phyloP scores from a whole-genome alignment of 2,797 vertebrate genomes.

The Lagothrix lagotricha region DNA sequence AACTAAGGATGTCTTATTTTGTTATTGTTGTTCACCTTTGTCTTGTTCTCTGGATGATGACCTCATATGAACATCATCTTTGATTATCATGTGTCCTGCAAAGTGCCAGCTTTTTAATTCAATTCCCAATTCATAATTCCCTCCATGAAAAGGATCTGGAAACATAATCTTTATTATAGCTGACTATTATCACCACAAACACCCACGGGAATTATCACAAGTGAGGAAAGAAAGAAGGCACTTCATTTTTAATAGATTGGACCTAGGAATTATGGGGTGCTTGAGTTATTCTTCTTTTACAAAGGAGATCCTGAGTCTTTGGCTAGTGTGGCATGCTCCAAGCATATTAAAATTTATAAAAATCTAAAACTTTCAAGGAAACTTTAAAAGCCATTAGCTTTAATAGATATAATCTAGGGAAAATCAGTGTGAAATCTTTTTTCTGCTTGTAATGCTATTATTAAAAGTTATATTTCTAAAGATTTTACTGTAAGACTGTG shows the following conservation, averaged over 20 bases:
- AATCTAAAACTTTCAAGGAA: not conserved
- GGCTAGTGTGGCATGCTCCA: not conserved
- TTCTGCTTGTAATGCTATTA: not conserved
- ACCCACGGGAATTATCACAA: not conserved
- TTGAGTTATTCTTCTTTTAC: not conserved
- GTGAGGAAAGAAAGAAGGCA: not conserved
- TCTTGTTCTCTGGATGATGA: not conserved
- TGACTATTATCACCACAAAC: not conserved
- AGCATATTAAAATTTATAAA: not conserved
- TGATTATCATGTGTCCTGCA: not conserved
- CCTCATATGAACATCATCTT: not conserved
- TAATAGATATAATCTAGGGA: not conserved
- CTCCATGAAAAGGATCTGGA: not conserved
- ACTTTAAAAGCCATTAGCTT: not conserved
- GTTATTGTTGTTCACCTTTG: not conserved
- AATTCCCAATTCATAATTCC: not conserved
- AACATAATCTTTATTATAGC: not conserved
- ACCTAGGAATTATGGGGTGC: not conserved
- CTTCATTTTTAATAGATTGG: not conserved
- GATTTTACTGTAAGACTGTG: not conserved
- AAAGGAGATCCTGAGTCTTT: not conserved
- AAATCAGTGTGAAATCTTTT: not conserved
- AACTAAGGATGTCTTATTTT: not conserved
- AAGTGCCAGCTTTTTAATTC: not conserved
- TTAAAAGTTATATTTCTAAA: not conserved